Conservation (phyloP, 2,113 vertebrate species). For the Anolis sagrei region DNA sequence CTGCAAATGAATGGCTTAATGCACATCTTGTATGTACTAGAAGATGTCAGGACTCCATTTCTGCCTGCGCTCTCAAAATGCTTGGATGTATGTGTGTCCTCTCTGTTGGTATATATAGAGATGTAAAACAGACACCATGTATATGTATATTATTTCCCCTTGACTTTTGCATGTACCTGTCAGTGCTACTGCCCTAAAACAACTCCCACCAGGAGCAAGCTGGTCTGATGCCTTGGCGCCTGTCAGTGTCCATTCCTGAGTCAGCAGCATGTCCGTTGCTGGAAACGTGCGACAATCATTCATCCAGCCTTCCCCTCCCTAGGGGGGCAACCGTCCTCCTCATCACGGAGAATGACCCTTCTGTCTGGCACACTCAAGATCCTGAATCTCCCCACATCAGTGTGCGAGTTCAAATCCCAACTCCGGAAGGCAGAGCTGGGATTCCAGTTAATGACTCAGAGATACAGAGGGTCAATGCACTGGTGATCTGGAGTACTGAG, state of each 20-base stretch:
- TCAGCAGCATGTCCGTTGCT: constrained; percentile 74
- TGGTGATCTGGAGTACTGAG: constrained; percentile 69
- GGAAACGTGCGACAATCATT: constrained; percentile 66
- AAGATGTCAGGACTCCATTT: constrained; percentile 23
- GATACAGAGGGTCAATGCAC: constrained; percentile 75
- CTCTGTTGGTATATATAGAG: neutral
- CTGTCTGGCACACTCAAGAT: constrained; percentile 66
- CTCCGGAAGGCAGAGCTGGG: constrained; percentile 72
- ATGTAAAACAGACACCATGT: neutral
- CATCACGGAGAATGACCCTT: constrained; percentile 67
- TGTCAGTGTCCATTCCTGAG: constrained; percentile 76
- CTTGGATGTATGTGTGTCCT: neutral
- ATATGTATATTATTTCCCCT: constrained; percentile 26
- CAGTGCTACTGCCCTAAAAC: constrained; percentile 52
- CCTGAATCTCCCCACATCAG: constrained; percentile 50
- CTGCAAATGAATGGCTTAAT: constrained; percentile 33
- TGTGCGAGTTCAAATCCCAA: constrained; percentile 74
- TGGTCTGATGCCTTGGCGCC: constrained; percentile 65
- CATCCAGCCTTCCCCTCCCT: constrained; percentile 58
- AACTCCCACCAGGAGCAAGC: constrained; percentile 45
- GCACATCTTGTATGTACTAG: neutral
- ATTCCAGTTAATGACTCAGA: constrained; percentile 76
- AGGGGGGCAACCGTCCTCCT: constrained; percentile 68
- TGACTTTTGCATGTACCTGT: constrained; percentile 66
- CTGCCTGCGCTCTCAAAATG: neutral